Percentiles rank a stretch among this genome's conserved stretches.
These are phyloP conservation scores for Rhyacichthys aspro DNA, from an alignment of 2,797 vertebrate species.

Conservation along the genomic window DNA sequence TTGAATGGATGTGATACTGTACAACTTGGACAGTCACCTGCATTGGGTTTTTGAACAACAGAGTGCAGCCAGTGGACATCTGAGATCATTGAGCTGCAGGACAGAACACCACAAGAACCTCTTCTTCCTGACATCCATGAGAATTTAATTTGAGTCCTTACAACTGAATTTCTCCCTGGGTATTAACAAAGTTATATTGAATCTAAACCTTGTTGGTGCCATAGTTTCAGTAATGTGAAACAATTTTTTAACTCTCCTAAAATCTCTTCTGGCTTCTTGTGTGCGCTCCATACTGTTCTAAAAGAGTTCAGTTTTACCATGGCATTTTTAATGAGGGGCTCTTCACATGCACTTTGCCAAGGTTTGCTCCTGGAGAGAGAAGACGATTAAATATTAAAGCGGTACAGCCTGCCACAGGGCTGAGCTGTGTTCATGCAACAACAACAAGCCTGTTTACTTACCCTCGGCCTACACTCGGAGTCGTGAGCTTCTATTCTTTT, in stretches of 20 bases:
- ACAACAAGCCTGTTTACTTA: conserved; percentile 59
- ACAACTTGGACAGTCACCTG: too few species aligned
- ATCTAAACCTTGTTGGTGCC: too few species aligned
- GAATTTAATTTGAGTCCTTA: too few species aligned
- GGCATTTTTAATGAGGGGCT: conserved; percentile 23
- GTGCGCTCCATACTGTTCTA: conserved; percentile 3
- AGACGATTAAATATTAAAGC: conserved; percentile 67
- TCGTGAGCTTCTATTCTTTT: conserved; percentile 52
- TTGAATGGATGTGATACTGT: too few species aligned
- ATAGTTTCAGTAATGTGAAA: conserved; percentile 7
- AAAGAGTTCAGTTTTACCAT: conserved; percentile 22
- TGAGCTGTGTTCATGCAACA: conserved; percentile 54
- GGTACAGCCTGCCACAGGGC: conserved; percentile 43
- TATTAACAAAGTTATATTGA: too few species aligned
- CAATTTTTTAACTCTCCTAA: conserved; percentile 25
- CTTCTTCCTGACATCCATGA: too few species aligned
- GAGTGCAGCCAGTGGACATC: too few species aligned
- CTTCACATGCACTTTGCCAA: conserved; percentile 35
- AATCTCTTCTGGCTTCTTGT: neutral
- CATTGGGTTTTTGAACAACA: too few species aligned
- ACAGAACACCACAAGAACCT: too few species aligned
- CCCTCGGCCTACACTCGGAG: conserved; percentile 39
- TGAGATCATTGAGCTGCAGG: too few species aligned
- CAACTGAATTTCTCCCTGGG: too few species aligned
- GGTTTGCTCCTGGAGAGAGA: conserved; percentile 47